Conservation (phyloP, 2,888 invertebrate genomes). For the Eupithecia subfuscata region DNA sequence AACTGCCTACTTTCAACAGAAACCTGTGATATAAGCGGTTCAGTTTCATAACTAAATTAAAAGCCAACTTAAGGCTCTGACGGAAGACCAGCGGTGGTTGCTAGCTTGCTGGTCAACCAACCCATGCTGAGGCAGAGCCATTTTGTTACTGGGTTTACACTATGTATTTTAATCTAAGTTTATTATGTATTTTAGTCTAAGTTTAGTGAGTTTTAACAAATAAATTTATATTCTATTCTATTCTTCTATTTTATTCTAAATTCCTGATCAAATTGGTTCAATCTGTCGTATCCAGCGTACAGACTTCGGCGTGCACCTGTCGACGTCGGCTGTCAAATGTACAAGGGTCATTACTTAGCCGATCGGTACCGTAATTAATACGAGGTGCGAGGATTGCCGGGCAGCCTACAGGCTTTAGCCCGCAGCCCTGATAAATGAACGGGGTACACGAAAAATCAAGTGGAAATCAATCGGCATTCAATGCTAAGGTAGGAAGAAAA, state of each 20-base stretch:
- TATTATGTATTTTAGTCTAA: no score
- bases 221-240: no score
- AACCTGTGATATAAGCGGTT: background rate
- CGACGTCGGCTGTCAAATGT: conserved; percentile 74
- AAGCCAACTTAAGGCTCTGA: no score
- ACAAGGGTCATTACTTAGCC: conserved; percentile 83
- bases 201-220: no score
- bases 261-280: background rate
- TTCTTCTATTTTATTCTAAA: no score
- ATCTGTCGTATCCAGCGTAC: conserved; percentile 36
- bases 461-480: background rate
- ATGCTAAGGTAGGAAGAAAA: background rate
- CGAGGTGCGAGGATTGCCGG: conserved; percentile 47
- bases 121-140: no score
- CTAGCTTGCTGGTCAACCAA: no score
- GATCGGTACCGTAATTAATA: conserved; percentile 79
- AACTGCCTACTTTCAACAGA: background rate
- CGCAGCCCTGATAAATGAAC: conserved; percentile 14
- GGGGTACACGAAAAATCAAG: background rate
- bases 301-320: conserved; percentile 59
- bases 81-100: no score
- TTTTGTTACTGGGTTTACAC: no score
- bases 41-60: background rate
- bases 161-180: no score
- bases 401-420: background rate